Base-by-base conservation (phyloP, 2,113 vertebrate species). In the Salvelinus namaycush region DNA sequence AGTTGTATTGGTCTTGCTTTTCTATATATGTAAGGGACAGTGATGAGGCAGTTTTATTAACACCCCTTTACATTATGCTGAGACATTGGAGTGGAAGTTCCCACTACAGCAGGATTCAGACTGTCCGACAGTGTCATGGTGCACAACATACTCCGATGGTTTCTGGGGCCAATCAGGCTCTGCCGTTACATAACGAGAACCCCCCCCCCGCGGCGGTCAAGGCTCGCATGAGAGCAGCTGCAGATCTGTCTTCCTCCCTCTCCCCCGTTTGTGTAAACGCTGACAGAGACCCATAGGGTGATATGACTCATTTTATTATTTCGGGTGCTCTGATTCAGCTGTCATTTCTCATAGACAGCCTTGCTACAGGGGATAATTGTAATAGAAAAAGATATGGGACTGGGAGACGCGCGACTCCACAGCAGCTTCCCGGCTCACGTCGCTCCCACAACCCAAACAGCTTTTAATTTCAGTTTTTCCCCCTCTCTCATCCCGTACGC, bases 221-320 rank as follows among this genome's bases (percentile, higher is more conserved):
- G 72, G 83, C 84, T 84, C 0, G 72, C 57, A 8, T 81, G 87
- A 79, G 70, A 82, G 79, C 75, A 73, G 70, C 80, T 84, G 73
- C 78, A 83, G 69, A 76, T 81, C 74, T 73, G 70, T 70, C 72
- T 76, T 44, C 20, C 51, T 44, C 71, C 72, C 13, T n/a, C 76
- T 68, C 49, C 20, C 34, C 18, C 44, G 70, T 85, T 87, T 91
- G 82, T 84, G 79, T 84, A 77, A 83, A 80, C 73, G 74, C 77
- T 82, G 77, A 79, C 65, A 66, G 79, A 76, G n/a, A 87, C 86
- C 86, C 83, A 81, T 76, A 73, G 81, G 83, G 72, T 73, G 76
- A 81, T 75, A 81, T 85, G 85, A 90, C 86, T 88, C 83, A 85
- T 86, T 86, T 81, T 78, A 82, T 81, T 78, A 83, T 82, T 72